phyloP scores from a whole-genome alignment of 2,113 vertebrate genomes.

The Lampris incognitus region DNA sequence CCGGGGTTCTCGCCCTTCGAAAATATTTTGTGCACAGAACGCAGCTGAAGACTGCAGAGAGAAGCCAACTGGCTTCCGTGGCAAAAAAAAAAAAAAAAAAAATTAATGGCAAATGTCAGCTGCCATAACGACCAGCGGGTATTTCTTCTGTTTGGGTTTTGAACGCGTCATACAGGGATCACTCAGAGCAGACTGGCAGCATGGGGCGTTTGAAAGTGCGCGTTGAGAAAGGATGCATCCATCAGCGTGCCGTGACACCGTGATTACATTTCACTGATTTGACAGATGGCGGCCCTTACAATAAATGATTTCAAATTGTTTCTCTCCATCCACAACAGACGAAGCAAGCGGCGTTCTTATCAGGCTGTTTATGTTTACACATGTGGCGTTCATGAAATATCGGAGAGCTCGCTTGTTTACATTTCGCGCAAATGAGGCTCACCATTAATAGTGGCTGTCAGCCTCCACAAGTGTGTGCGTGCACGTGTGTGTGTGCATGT shows the following conservation, averaged over 20 bases:
- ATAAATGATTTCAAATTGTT: slow-evolving; percentile 56
- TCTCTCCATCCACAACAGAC: slow-evolving; percentile 32
- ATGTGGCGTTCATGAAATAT: slow-evolving; percentile 68
- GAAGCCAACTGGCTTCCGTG: slow-evolving; percentile 49
- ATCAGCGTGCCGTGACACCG: slow-evolving; percentile 50
- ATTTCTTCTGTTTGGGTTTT: slow-evolving; percentile 25
- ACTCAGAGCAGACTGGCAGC: slow-evolving; percentile 20
- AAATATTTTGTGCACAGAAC: slow-evolving; percentile 64
- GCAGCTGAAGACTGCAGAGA: slow-evolving; percentile 56
- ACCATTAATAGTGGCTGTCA: slow-evolving; percentile 73
- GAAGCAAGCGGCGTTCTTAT: slow-evolving; percentile 62
- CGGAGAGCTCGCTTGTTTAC: slow-evolving; percentile 72
- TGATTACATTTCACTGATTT: slow-evolving; percentile 60
- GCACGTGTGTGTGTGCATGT: slow-evolving; percentile 1
- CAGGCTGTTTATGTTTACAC: slow-evolving; percentile 60
- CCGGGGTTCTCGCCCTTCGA: slow-evolving; percentile 63
- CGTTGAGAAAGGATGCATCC: slow-evolving; percentile 34
- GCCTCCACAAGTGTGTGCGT: slow-evolving; percentile 43
- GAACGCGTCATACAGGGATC: neutral
- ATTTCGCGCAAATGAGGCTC: slow-evolving; percentile 68
- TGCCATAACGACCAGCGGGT: slow-evolving; percentile 39
- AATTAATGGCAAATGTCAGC: slow-evolving; percentile 64
- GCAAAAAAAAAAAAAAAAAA: slow-evolving; percentile 21
- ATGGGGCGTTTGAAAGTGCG: slow-evolving; percentile 40
- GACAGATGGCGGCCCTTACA: slow-evolving; percentile 44